These are phyloP conservation scores for Silurus glanis DNA, from an alignment of 2,113 vertebrate genomes.

Conservation along the genomic window DNA sequence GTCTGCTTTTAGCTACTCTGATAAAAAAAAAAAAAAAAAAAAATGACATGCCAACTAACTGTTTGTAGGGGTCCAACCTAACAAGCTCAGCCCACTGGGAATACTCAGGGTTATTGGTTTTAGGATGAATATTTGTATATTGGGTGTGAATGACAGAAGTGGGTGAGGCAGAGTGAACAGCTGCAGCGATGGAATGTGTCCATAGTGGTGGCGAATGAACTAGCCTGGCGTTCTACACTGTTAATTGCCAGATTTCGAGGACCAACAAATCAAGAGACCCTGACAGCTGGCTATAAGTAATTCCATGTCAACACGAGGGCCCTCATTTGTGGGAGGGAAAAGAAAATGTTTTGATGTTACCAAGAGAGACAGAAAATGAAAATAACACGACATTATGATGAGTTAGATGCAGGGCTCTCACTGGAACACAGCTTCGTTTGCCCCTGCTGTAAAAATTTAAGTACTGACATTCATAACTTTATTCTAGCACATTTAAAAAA, in stretches of 20 bases:
- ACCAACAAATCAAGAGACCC: conserved; percentile 36
- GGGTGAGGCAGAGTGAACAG: conserved; percentile 33
- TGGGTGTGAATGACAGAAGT: conserved; percentile 28
- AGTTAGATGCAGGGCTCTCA: conserved; percentile 41
- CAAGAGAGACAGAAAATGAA: conserved; percentile 53
- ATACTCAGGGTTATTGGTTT: conserved; percentile 13
- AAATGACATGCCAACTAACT: not conserved
- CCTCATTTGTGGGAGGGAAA: conserved; percentile 47
- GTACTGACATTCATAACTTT: conserved; percentile 34
- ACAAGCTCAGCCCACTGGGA: not conserved
- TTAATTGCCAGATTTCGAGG: conserved; percentile 44
- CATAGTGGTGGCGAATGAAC: conserved; percentile 16
- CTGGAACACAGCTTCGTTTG: conserved; percentile 22
- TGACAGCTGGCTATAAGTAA: conserved; percentile 40
- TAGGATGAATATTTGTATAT: conserved; percentile 40
- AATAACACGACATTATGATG: conserved; percentile 52
- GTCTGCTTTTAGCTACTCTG: too few relatives aligned
- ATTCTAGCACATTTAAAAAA: conserved; percentile 15
- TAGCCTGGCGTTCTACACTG: conserved; percentile 6
- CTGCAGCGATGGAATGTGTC: conserved; percentile 40
- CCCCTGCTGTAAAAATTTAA: conserved; percentile 30
- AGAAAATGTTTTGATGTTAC: conserved; percentile 58
- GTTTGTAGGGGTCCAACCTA: not conserved
- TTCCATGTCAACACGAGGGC: conserved; percentile 45
- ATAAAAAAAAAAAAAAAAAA: not conserved